Evolutionary conservation across 2,113 vertebrate genomes (phyloP).

Genomic region (Symphodus melops): DNA sequence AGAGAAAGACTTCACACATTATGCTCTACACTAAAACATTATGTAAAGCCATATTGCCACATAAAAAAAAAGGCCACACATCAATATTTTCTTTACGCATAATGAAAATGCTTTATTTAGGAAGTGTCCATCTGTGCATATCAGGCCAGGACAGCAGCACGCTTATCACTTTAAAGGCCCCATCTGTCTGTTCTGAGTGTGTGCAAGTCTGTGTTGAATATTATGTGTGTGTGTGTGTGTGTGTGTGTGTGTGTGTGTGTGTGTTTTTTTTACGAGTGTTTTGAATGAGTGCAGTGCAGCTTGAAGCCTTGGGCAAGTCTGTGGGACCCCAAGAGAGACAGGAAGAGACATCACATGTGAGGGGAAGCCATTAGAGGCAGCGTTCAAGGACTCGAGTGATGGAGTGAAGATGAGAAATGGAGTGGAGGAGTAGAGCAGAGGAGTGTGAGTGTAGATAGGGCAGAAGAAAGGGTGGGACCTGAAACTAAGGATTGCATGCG

Average conservation of each 20-base stretch:
- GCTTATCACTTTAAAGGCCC: constrained; percentile 36
- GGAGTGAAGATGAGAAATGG: constrained; percentile 36
- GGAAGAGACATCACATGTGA: constrained; percentile 41
- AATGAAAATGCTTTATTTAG: constrained; percentile 35
- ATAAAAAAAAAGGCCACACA: constrained; percentile 35
- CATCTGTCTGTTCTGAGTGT: constrained; percentile 31
- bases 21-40: constrained; percentile 42
- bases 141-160: constrained; percentile 11
- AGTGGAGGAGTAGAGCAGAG: constrained; percentile 30
- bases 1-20: constrained; percentile 13
- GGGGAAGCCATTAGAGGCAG: constrained; percentile 66
- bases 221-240: too few relatives aligned
- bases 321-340: constrained; percentile 37
- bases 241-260: too few relatives aligned
- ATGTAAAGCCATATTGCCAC: constrained; percentile 40
- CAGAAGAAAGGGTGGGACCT: constrained; percentile 45
- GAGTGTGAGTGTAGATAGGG: constrained; percentile 30
- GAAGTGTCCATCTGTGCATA: constrained; percentile 33
- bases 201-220: not conserved
- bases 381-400: constrained; percentile 40
- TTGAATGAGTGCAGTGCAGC: constrained; percentile 34
- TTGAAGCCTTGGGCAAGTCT: constrained; percentile 33
- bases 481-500: constrained; percentile 33
- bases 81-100: constrained; percentile 30
- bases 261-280: constrained; percentile 27